These are phyloP conservation scores for Macrosiphum euphorbiae DNA, from an alignment of 2,888 invertebrate genomes.

Conservation along the genomic window DNA sequence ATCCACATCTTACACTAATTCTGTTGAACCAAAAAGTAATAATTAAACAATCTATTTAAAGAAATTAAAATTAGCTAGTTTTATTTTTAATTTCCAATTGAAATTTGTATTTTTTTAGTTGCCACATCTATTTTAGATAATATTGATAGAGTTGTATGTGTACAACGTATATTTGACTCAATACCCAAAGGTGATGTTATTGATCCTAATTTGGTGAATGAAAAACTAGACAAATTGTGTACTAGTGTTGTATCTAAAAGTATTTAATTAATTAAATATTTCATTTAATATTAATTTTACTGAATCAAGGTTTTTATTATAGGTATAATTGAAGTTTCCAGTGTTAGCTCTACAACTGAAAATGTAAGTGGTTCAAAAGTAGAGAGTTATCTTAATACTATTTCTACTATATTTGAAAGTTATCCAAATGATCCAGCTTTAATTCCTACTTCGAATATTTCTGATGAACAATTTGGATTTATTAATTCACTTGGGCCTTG, in stretches of 20 bases:
- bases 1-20: too few species aligned
- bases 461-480: slow-evolving; percentile 22
- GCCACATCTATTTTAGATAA: too few species aligned
- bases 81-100: too few species aligned
- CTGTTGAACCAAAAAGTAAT: too few species aligned
- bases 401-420: slow-evolving; percentile 26
- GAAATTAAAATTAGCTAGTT: too few species aligned
- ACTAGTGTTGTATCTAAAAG: not conserved
- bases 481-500: slow-evolving; percentile 38
- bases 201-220: too few species aligned
- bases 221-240: too few species aligned
- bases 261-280: not conserved
- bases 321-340: not conserved
- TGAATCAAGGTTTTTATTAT: not conserved
- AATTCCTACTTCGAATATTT: slow-evolving; percentile 26
- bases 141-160: too few species aligned
- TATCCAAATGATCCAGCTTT: slow-evolving; percentile 20
- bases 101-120: too few species aligned
- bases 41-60: too few species aligned
- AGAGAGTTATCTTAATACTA: not conserved
- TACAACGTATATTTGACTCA: too few species aligned
- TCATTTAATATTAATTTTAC: not conserved
- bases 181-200: too few species aligned
- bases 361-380: not conserved
- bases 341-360: not conserved